These are phyloP conservation scores for Dromiciops gliroides DNA, from an alignment of 2,113 vertebrate species.

Conservation along the genomic window DNA sequence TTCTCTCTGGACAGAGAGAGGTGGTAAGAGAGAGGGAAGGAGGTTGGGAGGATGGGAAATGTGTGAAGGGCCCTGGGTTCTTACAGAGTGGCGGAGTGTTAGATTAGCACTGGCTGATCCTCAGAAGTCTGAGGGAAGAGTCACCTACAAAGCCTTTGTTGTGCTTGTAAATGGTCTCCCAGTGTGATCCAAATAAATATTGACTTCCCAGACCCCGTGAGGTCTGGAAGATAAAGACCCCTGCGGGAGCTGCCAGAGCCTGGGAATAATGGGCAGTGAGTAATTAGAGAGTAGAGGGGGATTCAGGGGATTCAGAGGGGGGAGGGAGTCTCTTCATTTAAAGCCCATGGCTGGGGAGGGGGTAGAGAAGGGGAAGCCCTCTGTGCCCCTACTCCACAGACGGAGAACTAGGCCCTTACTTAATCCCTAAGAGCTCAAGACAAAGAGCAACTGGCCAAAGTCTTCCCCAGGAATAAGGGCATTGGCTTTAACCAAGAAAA, in stretches of 20 bases:
- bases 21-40: not conserved
- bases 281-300: not conserved
- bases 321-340: slow-evolving; percentile 4
- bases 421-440: not conserved
- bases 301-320: too few relatives aligned
- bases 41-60: not conserved
- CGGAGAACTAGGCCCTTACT: not conserved
- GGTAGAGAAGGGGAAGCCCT: not conserved
- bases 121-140: slow-evolving; percentile 7
- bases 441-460: not conserved
- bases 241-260: not conserved
- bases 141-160: slow-evolving; percentile 30
- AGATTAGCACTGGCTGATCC: slow-evolving; percentile 37
- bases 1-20: not conserved
- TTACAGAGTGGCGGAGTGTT: not conserved
- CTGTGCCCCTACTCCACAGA: not conserved
- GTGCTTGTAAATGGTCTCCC: slow-evolving; percentile 29
- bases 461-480: not conserved
- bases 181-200: slow-evolving; percentile 53
- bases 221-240: slow-evolving; percentile 16
- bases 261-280: slow-evolving; percentile 6
- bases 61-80: not conserved
- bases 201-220: slow-evolving; percentile 49
- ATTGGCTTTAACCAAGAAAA: not conserved
- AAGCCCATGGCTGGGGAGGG: slow-evolving; percentile 12